Conservation (phyloP, 2,113 vertebrate species). For the Prionailurus viverrinus region DNA sequence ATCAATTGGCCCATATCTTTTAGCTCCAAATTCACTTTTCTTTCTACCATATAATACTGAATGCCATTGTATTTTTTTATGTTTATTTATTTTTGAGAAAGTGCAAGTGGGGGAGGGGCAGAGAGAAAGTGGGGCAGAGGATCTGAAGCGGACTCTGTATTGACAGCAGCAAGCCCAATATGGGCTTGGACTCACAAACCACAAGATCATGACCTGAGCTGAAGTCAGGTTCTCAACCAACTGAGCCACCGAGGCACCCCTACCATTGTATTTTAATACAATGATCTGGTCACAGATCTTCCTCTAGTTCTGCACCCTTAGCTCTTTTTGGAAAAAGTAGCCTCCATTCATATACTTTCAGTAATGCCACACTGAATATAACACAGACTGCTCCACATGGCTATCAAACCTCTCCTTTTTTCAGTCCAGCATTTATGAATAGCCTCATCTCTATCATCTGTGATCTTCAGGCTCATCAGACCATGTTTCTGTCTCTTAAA, state of each 20-base stretch:
- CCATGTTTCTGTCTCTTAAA: background rate
- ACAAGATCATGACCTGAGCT: no score
- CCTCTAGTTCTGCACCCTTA: background rate
- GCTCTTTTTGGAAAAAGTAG: background rate
- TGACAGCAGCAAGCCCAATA: no score
- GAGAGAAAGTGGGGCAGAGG: no score
- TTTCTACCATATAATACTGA: background rate
- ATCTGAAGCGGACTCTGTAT: no score
- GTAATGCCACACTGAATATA: background rate
- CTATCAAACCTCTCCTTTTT: background rate
- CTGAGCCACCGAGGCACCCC: no score
- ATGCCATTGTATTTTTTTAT: background rate
- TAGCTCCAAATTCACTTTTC: background rate
- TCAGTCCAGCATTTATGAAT: background rate
- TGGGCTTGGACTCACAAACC: no score
- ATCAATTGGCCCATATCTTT: background rate
- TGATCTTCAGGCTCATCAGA: background rate
- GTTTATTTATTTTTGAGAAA: no score
- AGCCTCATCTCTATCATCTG: background rate
- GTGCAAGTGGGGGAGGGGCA: no score
- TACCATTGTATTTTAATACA: background rate
- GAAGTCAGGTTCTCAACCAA: no score
- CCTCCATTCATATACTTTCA: background rate
- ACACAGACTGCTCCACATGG: accelerated
- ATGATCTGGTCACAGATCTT: background rate